Base-by-base conservation (phyloP, 1,140 invertebrate genomes). In the Saccostrea cuccullata region DNA sequence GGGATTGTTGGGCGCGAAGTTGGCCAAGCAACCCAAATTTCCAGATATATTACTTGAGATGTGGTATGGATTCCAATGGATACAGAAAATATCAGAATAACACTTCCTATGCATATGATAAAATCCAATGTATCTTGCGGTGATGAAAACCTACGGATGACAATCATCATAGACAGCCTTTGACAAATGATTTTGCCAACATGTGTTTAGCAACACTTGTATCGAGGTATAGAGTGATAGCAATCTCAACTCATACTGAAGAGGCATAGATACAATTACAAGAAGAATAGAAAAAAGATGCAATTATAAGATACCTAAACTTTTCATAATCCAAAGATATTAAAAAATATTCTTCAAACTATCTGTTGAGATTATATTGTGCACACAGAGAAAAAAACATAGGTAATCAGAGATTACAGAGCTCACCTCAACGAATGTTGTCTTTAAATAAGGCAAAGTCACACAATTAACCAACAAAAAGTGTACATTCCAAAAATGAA, bases 181-280 rank as follows among this genome's bases (percentile, higher is more conserved):
- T 30, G n/a, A 20, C 12, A 9, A 26, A 36, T 40, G 73, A 86
- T 55, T 77, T 88, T 47, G 23, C 84, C 23, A 55, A 83, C 20
- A 86, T 85, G 56, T 82, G 84, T 55, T 86, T 86, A 30, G 87
- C 84, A 36, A 85, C 85, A 55, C 6, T 88, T 67, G 84, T 47
- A 73, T 88, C 87, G 55, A 36, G 9, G 36, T 88, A 36, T 26
- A 86, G 30, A 40, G n/a, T 86, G 26, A 55, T 83, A n/a, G 82
- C 82, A 73, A 73, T 36, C 26, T 73, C 67, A 26, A 36, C n/a
- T 13, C n/a, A 9, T 73, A 73, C 47, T n/a, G 56, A 36, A 58
- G 58, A 83, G 40, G 17, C 36, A 67, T 86, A 30, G 90, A 88
- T 11, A 89, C 56, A 56, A 90, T 90, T 84, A 55, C 47, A 55